Evolutionary conservation across 2,888 invertebrate species (phyloP), one percentile per base, ranked within the genome.

Genomic region (Hemistola chrysoprasaria): DNA sequence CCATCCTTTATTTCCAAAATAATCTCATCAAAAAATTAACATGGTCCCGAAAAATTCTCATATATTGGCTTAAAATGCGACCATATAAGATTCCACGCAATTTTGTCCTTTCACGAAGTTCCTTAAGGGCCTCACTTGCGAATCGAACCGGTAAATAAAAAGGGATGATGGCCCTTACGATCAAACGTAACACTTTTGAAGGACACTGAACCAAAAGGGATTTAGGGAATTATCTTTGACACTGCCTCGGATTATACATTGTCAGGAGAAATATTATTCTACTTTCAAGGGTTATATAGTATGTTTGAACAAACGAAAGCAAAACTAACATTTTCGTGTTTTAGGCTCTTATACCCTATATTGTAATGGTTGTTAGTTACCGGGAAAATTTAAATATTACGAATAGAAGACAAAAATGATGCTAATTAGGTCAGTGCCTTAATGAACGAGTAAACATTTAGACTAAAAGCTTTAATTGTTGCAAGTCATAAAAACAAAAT

Each of bases 91-190:
- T 26, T 26, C 29, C 23, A 29, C 23, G 29, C 9, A 20, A 35
- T 30, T 22, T 7, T 8, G 21, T 21, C 29, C 8, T 11, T 36
- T 20, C 20, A 0, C 8, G 22, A 22, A 32, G 27, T 38, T 30
- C 11, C 33, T 6, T 6, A 33, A 56, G 47, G 16, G 39, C 31
- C 32, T 31, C 39, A 35, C 49, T 48, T 36, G 47, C 28, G 52
- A 63, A 64, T 56, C 47, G 46, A 51, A 54, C 44, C 24, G 33
- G 53, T 58, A 61, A 62, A 64, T 64, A 36, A 54, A 49, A 52
- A 48, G 50, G 43, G 56, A 47, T 20, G 5, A 56, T 44, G 36
- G 32, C 39, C 43, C 56, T 59, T 7, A 38, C 38, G 50, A 40
- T 56, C 56, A 62, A 56, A 59, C 53, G 43, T 26, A 31, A 34